These are phyloP conservation scores for Gadus chalcogrammus DNA, from an alignment of 2,113 vertebrate genomes.

Conservation along the genomic window DNA sequence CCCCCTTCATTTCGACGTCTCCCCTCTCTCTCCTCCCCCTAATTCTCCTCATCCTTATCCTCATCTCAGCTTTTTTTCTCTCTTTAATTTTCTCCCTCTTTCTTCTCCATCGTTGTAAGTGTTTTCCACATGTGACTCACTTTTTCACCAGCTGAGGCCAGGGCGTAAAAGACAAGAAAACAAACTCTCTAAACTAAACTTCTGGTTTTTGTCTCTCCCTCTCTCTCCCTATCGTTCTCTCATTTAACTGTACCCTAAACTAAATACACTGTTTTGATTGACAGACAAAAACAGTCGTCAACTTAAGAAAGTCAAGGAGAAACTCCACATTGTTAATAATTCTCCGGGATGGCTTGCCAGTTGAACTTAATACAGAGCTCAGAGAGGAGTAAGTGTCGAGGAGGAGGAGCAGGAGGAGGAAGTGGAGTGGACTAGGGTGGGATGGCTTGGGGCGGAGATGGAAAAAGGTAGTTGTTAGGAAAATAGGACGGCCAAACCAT, in stretches of 20 bases:
- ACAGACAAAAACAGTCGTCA: no score
- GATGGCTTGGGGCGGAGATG: conserved; percentile 17
- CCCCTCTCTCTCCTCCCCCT: conserved; percentile 33
- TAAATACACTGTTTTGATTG: no score
- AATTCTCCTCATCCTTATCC: conserved; percentile 31
- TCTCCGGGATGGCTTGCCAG: background rate
- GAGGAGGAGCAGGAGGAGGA: background rate
- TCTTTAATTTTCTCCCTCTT: conserved; percentile 28
- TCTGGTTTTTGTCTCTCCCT: background rate
- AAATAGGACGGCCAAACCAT: conserved; percentile 53
- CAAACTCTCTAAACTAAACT: background rate
- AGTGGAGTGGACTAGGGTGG: background rate
- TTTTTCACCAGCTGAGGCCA: conserved; percentile 65
- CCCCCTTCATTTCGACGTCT: background rate
- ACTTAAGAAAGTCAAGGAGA: no score
- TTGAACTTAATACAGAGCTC: background rate
- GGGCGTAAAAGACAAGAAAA: conserved; percentile 43
- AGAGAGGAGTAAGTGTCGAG: background rate
- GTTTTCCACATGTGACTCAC: conserved; percentile 70
- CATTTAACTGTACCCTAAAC: conserved; percentile 5
- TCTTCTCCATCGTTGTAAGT: conserved; percentile 50
- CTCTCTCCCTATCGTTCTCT: conserved; percentile 1
- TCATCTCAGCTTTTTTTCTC: conserved; percentile 22
- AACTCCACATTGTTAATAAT: no score
- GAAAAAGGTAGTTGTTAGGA: conserved; percentile 44